A percentile compares a stretch with the other conserved stretches of the same genome.
phyloP scores from a whole-genome alignment of 2,113 vertebrate species.

The Platysteira castanea region DNA sequence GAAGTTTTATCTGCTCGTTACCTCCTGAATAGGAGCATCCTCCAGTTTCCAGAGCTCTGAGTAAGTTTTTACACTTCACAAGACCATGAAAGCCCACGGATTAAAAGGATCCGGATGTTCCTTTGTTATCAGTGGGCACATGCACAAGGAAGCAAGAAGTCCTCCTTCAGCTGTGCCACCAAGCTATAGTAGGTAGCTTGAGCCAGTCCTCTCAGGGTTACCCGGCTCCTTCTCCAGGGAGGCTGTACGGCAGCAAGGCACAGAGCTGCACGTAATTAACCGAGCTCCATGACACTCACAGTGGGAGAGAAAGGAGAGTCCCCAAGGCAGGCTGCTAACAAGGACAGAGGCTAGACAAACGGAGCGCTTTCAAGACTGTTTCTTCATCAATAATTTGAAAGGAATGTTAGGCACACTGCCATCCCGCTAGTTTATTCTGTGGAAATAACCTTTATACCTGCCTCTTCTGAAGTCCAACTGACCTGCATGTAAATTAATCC shows the following conservation, averaged over 20 bases:
- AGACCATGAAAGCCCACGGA: background rate
- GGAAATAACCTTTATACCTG: conserved; percentile 18
- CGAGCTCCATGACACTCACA: background rate
- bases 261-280: background rate
- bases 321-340: background rate
- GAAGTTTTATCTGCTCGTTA: background rate
- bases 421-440: background rate
- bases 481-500: background rate
- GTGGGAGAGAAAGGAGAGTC: background rate
- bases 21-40: background rate
- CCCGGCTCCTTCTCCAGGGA: background rate
- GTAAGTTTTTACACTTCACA: background rate
- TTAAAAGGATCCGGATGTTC: background rate
- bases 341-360: background rate
- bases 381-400: background rate
- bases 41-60: background rate
- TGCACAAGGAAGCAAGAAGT: background rate
- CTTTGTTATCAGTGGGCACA: background rate
- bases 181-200: background rate
- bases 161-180: background rate
- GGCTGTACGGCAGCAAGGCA: background rate
- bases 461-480: background rate
- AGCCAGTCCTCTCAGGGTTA: background rate
- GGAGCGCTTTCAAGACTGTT: background rate
- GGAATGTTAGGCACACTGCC: background rate